Base-by-base conservation (phyloP, 2,113 vertebrate species). In the Pitta sordida region DNA sequence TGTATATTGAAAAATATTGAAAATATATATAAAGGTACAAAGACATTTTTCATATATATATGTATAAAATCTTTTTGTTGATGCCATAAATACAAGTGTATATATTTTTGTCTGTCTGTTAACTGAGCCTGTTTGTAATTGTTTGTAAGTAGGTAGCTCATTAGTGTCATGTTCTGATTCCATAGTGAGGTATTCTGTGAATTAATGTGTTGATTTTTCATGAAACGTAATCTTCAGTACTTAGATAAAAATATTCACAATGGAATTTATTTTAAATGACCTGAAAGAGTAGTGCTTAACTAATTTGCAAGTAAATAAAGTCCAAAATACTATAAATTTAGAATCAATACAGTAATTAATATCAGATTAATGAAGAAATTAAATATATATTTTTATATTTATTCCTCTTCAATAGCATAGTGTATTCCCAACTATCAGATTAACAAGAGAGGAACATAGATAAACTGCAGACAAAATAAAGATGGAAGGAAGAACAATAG, bases 41-140 rank as follows among this genome's bases (percentile, higher is more conserved):
- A 48, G 17, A 55, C 1, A 5, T 74, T 53, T 68, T 70, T 59
- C 13, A 34, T 32, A 14, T 69, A 4, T 16, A 18, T 23, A 8
- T 1, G 22, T 3, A 39, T 4, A 52, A 13, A 21, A 2, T 15
- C 0, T 14, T 59, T 46, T 55, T 43, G 2, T n/a, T 86, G 36
- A 48, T 43, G 29, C 3, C 30, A 21, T 58, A 59, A 71, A 76
- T 44, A 53, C 0, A 1, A 18, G 19, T 2, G 0, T 41, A 5
- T 39, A 9, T 58, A 64, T 73, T 69, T 76, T 14, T 39, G 20
- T 21, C 34, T 56, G 2, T 41, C 19, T 53, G 62, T n/a, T 32
- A 63, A 59, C 21, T 41, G 8, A 82, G 18, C 14, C n/a, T 74
- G 7, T 65, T 86, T 65, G 11, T 21, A 48, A 9, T 11, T 48